These are phyloP conservation scores for Sacculina carcini DNA, from an alignment of 2,888 invertebrate species.

Conservation along the genomic window DNA sequence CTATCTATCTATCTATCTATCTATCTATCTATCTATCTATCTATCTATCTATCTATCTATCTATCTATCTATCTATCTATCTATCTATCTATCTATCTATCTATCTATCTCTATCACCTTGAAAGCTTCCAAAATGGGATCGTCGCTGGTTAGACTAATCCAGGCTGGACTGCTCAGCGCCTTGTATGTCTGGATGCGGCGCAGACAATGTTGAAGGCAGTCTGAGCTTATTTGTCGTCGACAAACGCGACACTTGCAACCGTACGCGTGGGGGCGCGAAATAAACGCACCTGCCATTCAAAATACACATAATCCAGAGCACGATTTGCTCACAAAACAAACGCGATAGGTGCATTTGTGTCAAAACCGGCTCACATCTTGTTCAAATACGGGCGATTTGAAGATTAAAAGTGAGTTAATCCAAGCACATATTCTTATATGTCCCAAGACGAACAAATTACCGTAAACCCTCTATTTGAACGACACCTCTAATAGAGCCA, in stretches of 20 bases:
- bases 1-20: background rate
- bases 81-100: background rate
- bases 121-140: slow-evolving; percentile 27
- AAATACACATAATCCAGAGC: too few species aligned
- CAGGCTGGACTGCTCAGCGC: slow-evolving; percentile 29
- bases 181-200: slow-evolving; percentile 25
- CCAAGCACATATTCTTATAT: too few species aligned
- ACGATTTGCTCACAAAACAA: too few species aligned
- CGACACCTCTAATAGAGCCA: too few species aligned
- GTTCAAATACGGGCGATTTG: too few species aligned
- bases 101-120: slow-evolving; percentile 15
- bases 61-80: background rate
- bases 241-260: slow-evolving; percentile 23
- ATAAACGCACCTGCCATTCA: slow-evolving; percentile 23
- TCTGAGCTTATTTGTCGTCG: slow-evolving; percentile 21
- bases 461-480: too few species aligned
- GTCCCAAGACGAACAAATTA: too few species aligned
- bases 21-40: background rate
- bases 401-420: too few species aligned
- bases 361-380: too few species aligned
- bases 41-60: background rate
- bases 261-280: slow-evolving; percentile 22
- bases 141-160: slow-evolving; percentile 27
- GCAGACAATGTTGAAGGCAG: slow-evolving; percentile 25
- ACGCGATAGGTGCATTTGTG: too few species aligned